Evolutionary conservation across 2,888 invertebrate species (phyloP), one percentile per base, ranked within the genome.

Genomic region (Macrophya annulata): DNA sequence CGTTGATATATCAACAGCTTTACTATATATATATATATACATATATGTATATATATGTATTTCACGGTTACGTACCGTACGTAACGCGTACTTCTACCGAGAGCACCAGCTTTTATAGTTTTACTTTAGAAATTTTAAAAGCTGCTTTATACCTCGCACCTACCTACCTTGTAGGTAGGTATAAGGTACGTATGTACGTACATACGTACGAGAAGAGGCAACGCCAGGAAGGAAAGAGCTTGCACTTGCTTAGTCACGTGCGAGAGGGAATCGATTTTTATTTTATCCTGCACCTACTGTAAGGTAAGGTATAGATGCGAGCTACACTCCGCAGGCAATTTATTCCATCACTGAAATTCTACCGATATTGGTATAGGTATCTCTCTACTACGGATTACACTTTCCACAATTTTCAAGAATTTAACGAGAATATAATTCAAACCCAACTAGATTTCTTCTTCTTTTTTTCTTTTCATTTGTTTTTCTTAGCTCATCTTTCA

Each of bases 231-330:
- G 45, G 45, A 48, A 74, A 25, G 45, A 74, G 74, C 74, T 74
- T 45, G 74, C 74, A 74, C 74, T 74, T 74, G 74, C 74, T 43
- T 43, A 74, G 74, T 74, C 74, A 74, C 74, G 45, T 43, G 74
- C 74, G 45, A 21, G 74, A 74, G 74, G 74, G 74, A 74, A 74
- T 74, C 21, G 74, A 74, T 74, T 45, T 74, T 74, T 74, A 12
- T 74, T 74, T 21, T 10, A 10, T 72, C 45, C 45, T 45, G n/a
- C 74, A 4, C 43, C 45, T 10, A 62, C 21, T 45, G 15, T 71
- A 40, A 71, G 71, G 25, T 25, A 25, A n/a, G n/a, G n/a, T n/a
- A n/a, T n/a, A n/a, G 62, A 62, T 62, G 62, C 25, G 8, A 62
- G 62, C n/a, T 45, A 74, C 45, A 21, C 21, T 12, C 21, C 21